Base-by-base conservation (phyloP, 2,797 vertebrate genomes). In the Mastacembelus armatus region DNA sequence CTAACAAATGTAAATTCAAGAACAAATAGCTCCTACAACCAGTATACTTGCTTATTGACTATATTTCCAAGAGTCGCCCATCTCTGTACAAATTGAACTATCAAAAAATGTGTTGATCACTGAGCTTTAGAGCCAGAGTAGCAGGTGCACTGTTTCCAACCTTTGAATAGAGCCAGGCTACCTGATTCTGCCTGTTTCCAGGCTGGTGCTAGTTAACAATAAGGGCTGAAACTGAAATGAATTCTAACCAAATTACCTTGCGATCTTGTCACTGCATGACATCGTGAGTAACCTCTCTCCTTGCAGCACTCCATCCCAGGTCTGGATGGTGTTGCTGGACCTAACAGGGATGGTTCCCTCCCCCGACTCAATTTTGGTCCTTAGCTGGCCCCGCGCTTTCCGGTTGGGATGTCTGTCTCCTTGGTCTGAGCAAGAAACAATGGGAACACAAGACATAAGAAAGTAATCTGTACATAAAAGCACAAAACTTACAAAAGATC, bases 241-340 rank as follows among this genome's bases (percentile, higher is more conserved):
- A 49, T 40, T 19, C 40, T 18, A 27, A 3, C 0, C 4, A 24
- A 26, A 1, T 32, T 83, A 99, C 97, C 97, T 95, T 0, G 97
- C 96, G 21, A 99, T 98, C 92, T 99, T 99, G 93, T 99, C 97
- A 19, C 97, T 98, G 93, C 97, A 99, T 49, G 97, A 99, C 97
- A 99, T 99, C 39, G 97, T 99, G 30, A 99, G 96, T 22, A 98
- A 90, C 64, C 97, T 86, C 83, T 98, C 97, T 15, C 97, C 97
- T 81, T 99, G 97, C 48, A 99, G 71, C 0, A 99, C 97, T 0
- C 97, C 97, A 2, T 98, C 97, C 97, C 97, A 99, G 0, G 97
- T 99, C 92, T 99, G 97, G 85, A 98, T 95, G 32, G 96, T 97
- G 77, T 95, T 96, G 1, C 93, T 96, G n/a, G 97, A 95, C 67